Percentiles rank a stretch among this genome's conserved stretches.
These are phyloP conservation scores for Ophion slaviceki DNA, from an alignment of 2,888 invertebrate species.

Conservation along the genomic window DNA sequence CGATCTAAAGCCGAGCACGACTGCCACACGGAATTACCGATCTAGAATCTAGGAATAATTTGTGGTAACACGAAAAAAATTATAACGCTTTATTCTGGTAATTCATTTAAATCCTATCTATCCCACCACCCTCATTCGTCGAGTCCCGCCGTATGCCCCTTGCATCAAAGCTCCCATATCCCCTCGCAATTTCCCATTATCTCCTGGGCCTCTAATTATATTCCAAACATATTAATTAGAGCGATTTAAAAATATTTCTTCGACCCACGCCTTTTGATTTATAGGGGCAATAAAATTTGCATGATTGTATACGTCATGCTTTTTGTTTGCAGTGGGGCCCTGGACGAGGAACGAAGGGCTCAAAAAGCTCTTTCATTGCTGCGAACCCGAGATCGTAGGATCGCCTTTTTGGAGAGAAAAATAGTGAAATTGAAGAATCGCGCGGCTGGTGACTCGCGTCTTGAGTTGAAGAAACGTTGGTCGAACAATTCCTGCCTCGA, in stretches of 20 bases:
- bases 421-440: conserved; percentile 67
- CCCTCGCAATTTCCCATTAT: not conserved
- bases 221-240: conserved; percentile 34
- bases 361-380: conserved; percentile 70
- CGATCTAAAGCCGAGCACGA: not conserved
- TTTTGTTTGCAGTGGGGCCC: conserved; percentile 69
- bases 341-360: conserved; percentile 71
- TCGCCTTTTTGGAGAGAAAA: conserved; percentile 69
- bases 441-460: conserved; percentile 41
- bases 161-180: conserved; percentile 10
- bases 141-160: not conserved
- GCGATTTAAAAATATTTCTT: not conserved
- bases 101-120: not conserved
- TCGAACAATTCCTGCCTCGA: conserved; percentile 14
- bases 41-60: not conserved
- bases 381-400: conserved; percentile 69
- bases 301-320: conserved; percentile 25
- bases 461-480: conserved; percentile 11
- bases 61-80: not conserved
- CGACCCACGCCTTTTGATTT: conserved; percentile 21
- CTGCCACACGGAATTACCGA: not conserved
- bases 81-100: not conserved
- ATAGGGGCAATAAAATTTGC: conserved; percentile 35
- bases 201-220: conserved; percentile 15
- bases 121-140: not conserved